Conservation (phyloP, 1,140 invertebrate species). For the Ladona fulva region DNA sequence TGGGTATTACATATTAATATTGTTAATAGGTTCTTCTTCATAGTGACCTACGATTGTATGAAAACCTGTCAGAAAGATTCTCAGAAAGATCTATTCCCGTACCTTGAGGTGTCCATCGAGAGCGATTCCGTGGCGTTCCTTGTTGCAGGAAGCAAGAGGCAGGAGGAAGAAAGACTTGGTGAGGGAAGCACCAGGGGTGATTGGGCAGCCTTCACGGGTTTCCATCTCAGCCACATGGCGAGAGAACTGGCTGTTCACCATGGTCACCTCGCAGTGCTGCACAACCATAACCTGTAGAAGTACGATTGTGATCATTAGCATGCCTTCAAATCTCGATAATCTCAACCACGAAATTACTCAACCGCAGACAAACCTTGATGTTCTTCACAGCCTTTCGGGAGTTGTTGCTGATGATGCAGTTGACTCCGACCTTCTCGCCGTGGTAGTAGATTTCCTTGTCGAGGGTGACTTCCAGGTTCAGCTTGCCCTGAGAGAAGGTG, state of each 20-base stretch:
- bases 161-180: constrained; percentile 79
- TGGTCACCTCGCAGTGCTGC: constrained; percentile 85
- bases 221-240: constrained; percentile 78
- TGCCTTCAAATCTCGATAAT: neutral
- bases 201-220: constrained; percentile 81
- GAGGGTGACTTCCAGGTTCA: constrained; percentile 77
- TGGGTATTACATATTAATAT: too few species aligned
- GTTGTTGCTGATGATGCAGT: constrained; percentile 74
- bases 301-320: neutral
- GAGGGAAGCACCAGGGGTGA: constrained; percentile 80
- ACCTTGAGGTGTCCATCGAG: constrained; percentile 79
- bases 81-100: too few species aligned
- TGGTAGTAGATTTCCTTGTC: constrained; percentile 85
- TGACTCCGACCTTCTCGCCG: constrained; percentile 77
- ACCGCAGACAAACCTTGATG: constrained; percentile 52
- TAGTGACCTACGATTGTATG: too few species aligned
- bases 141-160: constrained; percentile 75
- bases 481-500: constrained; percentile 80
- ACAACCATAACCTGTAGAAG: constrained; percentile 55
- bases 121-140: constrained; percentile 77
- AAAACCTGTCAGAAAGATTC: too few species aligned
- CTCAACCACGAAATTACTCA: too few species aligned
- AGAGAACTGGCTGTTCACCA: constrained; percentile 86
- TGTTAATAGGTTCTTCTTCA: too few species aligned
- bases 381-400: constrained; percentile 80